phyloP scores from a whole-genome alignment of 2,888 invertebrate species.

The Kuschelorhynchus macadamiae region DNA sequence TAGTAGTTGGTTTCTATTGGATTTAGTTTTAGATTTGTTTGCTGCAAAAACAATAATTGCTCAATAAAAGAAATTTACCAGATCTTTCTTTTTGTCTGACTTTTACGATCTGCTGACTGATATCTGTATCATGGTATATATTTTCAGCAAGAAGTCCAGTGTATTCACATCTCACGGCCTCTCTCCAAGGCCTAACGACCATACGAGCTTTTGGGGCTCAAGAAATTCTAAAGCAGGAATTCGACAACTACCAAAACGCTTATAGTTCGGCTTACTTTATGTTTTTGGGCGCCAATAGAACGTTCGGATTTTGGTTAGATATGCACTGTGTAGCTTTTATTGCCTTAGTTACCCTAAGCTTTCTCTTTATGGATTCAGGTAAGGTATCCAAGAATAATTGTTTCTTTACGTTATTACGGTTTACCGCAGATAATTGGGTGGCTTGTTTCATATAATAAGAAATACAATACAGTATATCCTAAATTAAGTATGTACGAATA shows the following conservation, averaged over 20 bases:
- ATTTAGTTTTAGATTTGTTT: no score
- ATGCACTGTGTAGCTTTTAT: slow-evolving; percentile 77
- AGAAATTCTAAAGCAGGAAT: slow-evolving; percentile 74
- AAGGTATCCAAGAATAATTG: slow-evolving; percentile 48
- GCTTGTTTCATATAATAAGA: no score
- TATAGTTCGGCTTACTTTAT: slow-evolving; percentile 84
- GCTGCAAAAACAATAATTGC: no score
- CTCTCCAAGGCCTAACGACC: slow-evolving; percentile 82
- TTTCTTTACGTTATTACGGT: no score
- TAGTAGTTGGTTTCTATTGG: no score
- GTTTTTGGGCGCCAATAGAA: slow-evolving; percentile 74
- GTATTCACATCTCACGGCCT: slow-evolving; percentile 81
- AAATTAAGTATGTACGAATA: no score
- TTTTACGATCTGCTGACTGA: no score
- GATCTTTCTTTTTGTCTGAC: no score
- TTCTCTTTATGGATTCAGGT: slow-evolving; percentile 74
- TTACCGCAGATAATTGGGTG: no score
- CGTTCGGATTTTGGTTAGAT: slow-evolving; percentile 81
- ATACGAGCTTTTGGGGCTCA: slow-evolving; percentile 81
- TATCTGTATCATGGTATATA: no score
- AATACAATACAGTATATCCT: no score
- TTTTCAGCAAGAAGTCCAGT: slow-evolving; percentile 81
- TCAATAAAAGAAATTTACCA: no score
- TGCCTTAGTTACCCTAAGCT: slow-evolving; percentile 74
- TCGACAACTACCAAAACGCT: slow-evolving; percentile 74